Base-by-base conservation (phyloP, 2,113 vertebrate species). In the Entomyzon cyanotis region DNA sequence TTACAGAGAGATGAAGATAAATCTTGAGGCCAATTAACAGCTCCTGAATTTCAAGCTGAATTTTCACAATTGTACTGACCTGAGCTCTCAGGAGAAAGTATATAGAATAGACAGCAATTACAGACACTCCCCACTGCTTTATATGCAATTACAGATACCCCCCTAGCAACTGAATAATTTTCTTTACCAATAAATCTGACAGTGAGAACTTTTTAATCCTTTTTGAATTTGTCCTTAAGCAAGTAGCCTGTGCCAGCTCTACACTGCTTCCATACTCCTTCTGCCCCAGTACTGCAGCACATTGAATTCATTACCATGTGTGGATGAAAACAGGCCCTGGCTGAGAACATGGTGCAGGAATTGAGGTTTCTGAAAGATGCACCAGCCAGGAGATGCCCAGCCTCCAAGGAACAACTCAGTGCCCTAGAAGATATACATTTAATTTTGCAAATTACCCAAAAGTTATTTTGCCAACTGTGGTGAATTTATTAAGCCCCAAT, bases 11-110 rank as follows among this genome's bases (percentile, higher is more conserved):
- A 85, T 39, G 23, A 83, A 88, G 49, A 69, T 33, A 87, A 65
- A 95, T 83, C 78, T 91, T 56, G 58, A 58, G 27, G 50, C 42
- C 63, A 89, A 39, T 70, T 90, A 92, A 49, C 64, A 84, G 17
- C 53, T 65, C 44, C n/a, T 6, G 1, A 65, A 84, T 60, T 83
- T 85, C 78, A 84, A 53, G 58, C 22, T 87, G 64, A 47, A 63
- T 74, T 87, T 92, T 70, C 9, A 0, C 52, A 74, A 22, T 7
- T 69, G 35, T 52, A 39, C 10, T 10, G 86, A 70, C 47, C 52
- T 42, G 33, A 47, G 55, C 15, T 94, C 39, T 87, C 44, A 62
- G 50, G 17, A 74, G 39, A 81, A 85, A 68, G 30, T 23, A 9
- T 11, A 64, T 2, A 13, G 62, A 87, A 82, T 0, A 88, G 39